Evolutionary conservation across 2,797 vertebrate genomes (phyloP), one percentile per base, ranked within the genome.

Genomic region (Eulemur rubriventer): DNA sequence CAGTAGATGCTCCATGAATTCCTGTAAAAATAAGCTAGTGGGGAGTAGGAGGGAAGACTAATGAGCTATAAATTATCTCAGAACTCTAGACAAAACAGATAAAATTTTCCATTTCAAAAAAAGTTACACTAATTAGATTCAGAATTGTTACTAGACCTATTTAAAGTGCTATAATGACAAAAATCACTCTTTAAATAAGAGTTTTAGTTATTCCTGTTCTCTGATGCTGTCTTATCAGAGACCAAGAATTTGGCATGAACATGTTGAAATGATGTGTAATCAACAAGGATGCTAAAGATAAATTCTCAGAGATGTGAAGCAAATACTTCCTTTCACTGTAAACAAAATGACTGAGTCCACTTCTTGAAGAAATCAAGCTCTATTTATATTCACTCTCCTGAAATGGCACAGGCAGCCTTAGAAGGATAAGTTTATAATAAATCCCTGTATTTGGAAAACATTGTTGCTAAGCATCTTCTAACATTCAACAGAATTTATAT

Each of bases 361-460:
- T 98, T 98, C 98, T 98, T 99, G 97, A 98, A 99, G 98, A 99
- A 99, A 99, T 99, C 99, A 98, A 97, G 98, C 97, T 98, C 99
- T 99, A 99, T 99, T 99, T 99, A 99, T 99, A 99, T 98, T 99
- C 98, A 97, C 96, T 96, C 98, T 98, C 98, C 98, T 98, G 98
- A 99, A 99, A 99, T 98, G 98, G 98, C 98, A 98, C 86, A 98
- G 98, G 98, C 98, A 99, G 98, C 99, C 99, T 99, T 99, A 99
- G 99, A 99, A 99, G 99, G 99, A 98, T 98, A 99, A 98, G 98
- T 98, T 98, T 99, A 97, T 98, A 98, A 98, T 99, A 99, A 99
- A 99, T 98, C 95, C 73, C 99, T 99, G 98, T 99, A 99, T 99
- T 99, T 99, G 99, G 98, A 98, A 99, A 98, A 98, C 98, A 96